Evolutionary conservation across 2,113 vertebrate species (phyloP).

Genomic region (Dipodomys spectabilis): DNA sequence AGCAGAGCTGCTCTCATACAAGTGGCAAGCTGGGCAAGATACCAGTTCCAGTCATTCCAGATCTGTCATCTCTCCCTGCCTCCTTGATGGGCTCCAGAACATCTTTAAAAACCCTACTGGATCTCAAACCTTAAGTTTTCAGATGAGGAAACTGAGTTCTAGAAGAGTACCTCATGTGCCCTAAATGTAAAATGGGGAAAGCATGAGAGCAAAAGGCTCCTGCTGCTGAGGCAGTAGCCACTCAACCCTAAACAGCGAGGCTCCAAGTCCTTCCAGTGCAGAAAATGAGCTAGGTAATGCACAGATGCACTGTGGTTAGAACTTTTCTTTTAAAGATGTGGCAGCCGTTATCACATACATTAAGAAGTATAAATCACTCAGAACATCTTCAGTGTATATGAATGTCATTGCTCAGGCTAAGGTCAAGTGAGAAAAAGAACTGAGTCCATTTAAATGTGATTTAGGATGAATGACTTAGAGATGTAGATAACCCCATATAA

Average conservation of each 20-base stretch:
- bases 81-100: fast-evolving
- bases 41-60: fast-evolving
- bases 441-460: constrained; percentile 8
- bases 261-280: no score
- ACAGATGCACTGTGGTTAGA: not conserved
- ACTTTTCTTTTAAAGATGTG: not conserved
- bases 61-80: no score
- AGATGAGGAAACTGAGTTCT: not conserved
- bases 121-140: not conserved
- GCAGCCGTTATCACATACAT: not conserved
- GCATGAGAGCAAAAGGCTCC: not conserved
- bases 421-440: not conserved
- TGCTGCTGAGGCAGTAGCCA: not conserved
- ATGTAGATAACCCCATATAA: not conserved
- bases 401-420: constrained; percentile 2
- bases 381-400: not conserved
- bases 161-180: not conserved
- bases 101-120: not conserved
- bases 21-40: fast-evolving
- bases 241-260: fast-evolving
- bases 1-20: fast-evolving
- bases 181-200: not conserved
- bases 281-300: not conserved
- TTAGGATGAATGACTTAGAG: constrained; percentile 2
- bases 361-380: not conserved